Base-by-base conservation (phyloP, 2,888 invertebrate genomes). In the Tetheella fluctuosa region DNA sequence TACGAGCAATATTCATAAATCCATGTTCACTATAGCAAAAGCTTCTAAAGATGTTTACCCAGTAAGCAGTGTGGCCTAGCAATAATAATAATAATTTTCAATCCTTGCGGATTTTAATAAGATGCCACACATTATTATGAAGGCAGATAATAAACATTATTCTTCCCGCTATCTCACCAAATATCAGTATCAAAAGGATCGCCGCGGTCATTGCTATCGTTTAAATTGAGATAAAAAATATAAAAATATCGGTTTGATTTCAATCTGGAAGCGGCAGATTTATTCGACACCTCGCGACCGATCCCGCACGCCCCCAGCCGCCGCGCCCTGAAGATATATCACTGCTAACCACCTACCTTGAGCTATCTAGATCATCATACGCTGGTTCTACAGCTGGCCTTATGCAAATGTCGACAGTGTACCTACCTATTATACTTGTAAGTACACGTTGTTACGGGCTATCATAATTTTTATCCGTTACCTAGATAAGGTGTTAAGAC, bases 231-330 rank as follows among this genome's bases (percentile, higher is more conserved):
- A 48, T 48, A 48, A 48, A 48, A 53, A 15, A 74, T 69, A 54
- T 48, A 58, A 68, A 74, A 64, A 17, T 37, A 60, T 62, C 62
- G 57, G 57, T 65, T 73, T 69, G 83, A 81, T 81, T 77, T 74
- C 70, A 75, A 78, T 79, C 77, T 74, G 57, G 20, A n/a, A 62
- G 57, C 39, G 39, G 20, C 60, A 71, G 81, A 82, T 82, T 83
- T 81, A 82, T 81, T 67, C 66, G 69, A 70, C 82, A 83, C 82
- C 75, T 79, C 79, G 73, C 64, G 67, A 73, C 62, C 70, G 72
- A 73, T 73, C 73, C 63, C 61, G 63, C 65, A 74, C 77, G 73
- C 79, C 71, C 61, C 62, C 52, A 20, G 52, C 28, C 23, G 58
- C 52, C 57, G 56, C 34, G 20, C 25, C 57, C 63, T 60, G 60